Evolutionary conservation across 2,888 invertebrate genomes (phyloP).

Genomic region (Meliscaeva auricollis): DNA sequence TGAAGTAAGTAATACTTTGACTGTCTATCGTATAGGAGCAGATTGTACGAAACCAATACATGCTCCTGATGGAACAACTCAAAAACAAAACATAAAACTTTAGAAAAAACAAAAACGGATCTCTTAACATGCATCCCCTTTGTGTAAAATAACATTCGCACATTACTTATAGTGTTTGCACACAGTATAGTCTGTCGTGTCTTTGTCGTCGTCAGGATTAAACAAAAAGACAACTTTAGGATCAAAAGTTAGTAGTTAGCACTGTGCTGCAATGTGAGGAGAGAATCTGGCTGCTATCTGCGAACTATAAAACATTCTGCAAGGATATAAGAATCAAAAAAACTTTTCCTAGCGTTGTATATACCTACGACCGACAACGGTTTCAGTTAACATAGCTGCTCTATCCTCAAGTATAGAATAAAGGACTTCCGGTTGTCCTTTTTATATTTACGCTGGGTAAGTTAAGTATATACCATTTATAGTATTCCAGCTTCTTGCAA

Average conservation of each 20-base stretch:
- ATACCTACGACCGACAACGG: not conserved
- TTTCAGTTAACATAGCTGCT: not conserved
- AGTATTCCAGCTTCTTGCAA: not conserved
- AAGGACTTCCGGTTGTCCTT: not conserved
- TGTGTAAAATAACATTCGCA: slow-evolving; percentile 18
- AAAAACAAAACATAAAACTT: not conserved
- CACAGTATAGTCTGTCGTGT: not conserved
- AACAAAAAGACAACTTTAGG: slow-evolving; percentile 30
- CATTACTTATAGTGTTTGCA: slow-evolving; percentile 28
- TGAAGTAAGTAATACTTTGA: too few relatives aligned
- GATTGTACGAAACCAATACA: too few relatives aligned
- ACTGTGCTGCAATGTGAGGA: slow-evolving; percentile 23
- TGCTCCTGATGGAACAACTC: not conserved
- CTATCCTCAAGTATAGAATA: not conserved
- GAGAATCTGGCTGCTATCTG: slow-evolving; percentile 27
- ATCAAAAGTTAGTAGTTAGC: slow-evolving; percentile 23
- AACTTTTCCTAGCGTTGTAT: slow-evolving; percentile 1
- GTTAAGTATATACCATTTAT: too few relatives aligned
- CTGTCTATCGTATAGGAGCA: too few relatives aligned
- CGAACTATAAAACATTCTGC: slow-evolving; percentile 17
- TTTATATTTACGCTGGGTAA: not conserved
- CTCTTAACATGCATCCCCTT: not conserved
- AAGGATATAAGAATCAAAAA: slow-evolving; percentile 30
- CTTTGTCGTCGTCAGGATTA: slow-evolving; percentile 5
- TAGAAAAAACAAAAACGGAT: not conserved